Conservation (phyloP, 2,113 vertebrate genomes). For the Gymnobelideus leadbeateri region DNA sequence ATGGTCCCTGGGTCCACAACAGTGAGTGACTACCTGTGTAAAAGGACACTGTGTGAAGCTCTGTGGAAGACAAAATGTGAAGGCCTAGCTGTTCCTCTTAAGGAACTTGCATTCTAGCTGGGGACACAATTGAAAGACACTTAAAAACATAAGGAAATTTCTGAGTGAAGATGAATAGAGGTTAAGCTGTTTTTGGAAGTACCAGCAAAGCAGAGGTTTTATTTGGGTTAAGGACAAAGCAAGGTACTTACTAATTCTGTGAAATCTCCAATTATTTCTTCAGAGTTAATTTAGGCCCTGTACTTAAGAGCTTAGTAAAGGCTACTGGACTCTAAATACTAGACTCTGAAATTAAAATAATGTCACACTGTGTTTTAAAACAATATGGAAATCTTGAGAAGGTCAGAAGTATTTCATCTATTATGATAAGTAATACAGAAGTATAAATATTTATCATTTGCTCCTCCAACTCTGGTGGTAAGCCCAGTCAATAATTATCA, state of each 20-base stretch:
- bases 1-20: background rate
- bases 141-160: background rate
- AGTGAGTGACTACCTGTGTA: background rate
- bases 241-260: too few relatives aligned
- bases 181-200: rapidly evolving
- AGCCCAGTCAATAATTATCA: rapidly evolving
- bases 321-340: background rate
- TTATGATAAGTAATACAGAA: background rate
- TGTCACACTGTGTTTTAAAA: background rate
- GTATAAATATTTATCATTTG: rapidly evolving
- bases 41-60: background rate
- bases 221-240: background rate
- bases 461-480: rapidly evolving
- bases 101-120: background rate
- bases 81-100: background rate
- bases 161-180: background rate
- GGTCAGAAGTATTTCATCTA: rapidly evolving
- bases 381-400: background rate
- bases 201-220: background rate
- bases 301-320: background rate
- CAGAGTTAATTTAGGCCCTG: background rate
- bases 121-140: background rate
- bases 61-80: background rate
- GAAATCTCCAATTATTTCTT: background rate
- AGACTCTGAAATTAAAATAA: background rate